phyloP scores from a whole-genome alignment of 2,113 vertebrate genomes.

The Alethe castanea region DNA sequence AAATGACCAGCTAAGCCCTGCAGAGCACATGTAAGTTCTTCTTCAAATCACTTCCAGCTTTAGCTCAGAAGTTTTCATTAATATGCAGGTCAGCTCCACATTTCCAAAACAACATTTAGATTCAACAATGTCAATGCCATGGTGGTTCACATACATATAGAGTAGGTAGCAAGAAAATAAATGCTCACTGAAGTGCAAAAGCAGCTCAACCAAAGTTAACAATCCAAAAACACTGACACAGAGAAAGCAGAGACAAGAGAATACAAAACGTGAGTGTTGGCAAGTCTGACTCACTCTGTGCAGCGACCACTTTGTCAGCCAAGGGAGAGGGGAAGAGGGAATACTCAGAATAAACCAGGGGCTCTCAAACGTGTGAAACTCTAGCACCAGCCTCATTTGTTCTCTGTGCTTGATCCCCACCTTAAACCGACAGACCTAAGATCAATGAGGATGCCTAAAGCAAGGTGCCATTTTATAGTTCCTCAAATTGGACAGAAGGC shows the following conservation, averaged over 20 bases:
- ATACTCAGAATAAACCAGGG: background rate
- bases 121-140: background rate
- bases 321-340: background rate
- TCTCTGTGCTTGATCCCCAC: background rate
- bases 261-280: background rate
- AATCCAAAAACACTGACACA: background rate
- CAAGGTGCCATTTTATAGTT: background rate
- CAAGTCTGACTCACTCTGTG: background rate
- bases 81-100: background rate
- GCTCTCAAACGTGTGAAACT: background rate
- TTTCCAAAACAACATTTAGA: slow-evolving; percentile 34
- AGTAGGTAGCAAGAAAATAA: slow-evolving; percentile 4
- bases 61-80: background rate
- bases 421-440: background rate
- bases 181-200: background rate
- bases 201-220: slow-evolving; percentile 24
- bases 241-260: background rate
- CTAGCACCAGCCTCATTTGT: background rate
- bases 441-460: background rate
- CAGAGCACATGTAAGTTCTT: background rate
- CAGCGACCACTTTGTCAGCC: background rate
- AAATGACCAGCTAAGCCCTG: background rate
- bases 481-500: background rate
- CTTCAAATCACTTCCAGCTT: background rate
- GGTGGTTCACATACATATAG: background rate